Evolutionary conservation across 2,113 vertebrate species (phyloP), one percentile per base, ranked within the genome.

Genomic region (Phaethornis superciliosus): DNA sequence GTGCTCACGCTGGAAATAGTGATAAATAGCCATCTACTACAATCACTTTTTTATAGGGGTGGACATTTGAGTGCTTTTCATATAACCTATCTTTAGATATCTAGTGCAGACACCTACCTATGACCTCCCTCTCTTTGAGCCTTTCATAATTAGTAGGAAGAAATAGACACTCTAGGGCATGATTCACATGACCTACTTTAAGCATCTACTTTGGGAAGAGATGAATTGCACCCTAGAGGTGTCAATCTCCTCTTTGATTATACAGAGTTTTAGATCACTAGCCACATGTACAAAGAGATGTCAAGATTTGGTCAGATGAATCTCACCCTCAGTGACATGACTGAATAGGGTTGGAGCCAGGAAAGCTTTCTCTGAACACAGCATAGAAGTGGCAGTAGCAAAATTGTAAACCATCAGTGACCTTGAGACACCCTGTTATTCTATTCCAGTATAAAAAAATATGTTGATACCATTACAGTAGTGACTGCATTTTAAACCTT

Each of bases 111-210:
- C 32, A 72, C 21, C 62, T 85, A 28, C n/a, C 35, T 54, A n/a
- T 46, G 78, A 85, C 88, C 79, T 88, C 69, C 40, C 28, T 37
- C 44, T 64, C 49, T 42, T 13, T 10, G 37, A 60, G 68, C 37
- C 51, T 49, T 75, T 85, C 67, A 91, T 44, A 85, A 88, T 93
- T 82, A 87, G 22, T 46, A 69, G 85, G 88, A 95, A 91, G 75
- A 85, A 87, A 79, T 21, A 89, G 79, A 72, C 42, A 69, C 30
- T 72, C 14, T 16, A 64, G 63, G 67, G 51, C 75, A 65, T 93
- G 92, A 91, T 85, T 94, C 85, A 82, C 82, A 54, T 23, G 79
- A 89, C 92, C 92, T 85, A 94, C 79, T 96, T 95, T 65, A 88
- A 77, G 35, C 21, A 72, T 20, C 67, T 91, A 8, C 75, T 94